Conservation (phyloP, 2,888 invertebrate species). For the Dione juno region DNA sequence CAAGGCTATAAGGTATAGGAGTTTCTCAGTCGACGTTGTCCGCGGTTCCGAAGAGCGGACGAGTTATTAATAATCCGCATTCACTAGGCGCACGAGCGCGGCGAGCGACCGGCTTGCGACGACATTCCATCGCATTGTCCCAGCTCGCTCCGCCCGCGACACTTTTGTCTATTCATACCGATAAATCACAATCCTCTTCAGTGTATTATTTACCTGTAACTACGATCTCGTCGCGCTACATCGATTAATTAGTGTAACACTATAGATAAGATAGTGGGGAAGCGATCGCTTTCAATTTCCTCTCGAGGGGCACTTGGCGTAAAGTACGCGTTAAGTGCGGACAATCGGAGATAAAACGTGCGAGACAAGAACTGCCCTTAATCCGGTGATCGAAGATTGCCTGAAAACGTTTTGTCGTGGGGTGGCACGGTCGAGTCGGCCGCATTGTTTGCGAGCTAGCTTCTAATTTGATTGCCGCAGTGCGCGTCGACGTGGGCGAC, state of each 20-base stretch:
- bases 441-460: constrained; percentile 72
- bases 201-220: constrained; percentile 80
- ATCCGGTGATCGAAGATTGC: constrained; percentile 84
- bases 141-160: constrained; percentile 77
- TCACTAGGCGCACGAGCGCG: constrained; percentile 78
- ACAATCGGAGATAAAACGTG: constrained; percentile 84
- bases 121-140: constrained; percentile 81
- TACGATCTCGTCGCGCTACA: constrained; percentile 71
- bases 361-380: constrained; percentile 81
- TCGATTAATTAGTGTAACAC: constrained; percentile 83
- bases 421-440: constrained; percentile 74
- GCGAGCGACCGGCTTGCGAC: constrained; percentile 71
- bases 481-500: constrained; percentile 66
- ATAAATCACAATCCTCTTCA: constrained; percentile 78
- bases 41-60: constrained; percentile 59
- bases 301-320: constrained; percentile 82
- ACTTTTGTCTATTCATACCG: constrained; percentile 81
- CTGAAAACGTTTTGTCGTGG: constrained; percentile 83
- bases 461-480: constrained; percentile 80
- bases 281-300: constrained; percentile 84
- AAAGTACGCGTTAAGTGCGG: constrained; percentile 83
- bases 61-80: constrained; percentile 83
- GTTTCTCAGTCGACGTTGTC: constrained; percentile 52
- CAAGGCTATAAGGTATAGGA: constrained; percentile 67
- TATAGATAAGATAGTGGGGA: constrained; percentile 81